Evolutionary conservation across 2,113 vertebrate genomes (phyloP).

Genomic region (Eubucco bourcierii): DNA sequence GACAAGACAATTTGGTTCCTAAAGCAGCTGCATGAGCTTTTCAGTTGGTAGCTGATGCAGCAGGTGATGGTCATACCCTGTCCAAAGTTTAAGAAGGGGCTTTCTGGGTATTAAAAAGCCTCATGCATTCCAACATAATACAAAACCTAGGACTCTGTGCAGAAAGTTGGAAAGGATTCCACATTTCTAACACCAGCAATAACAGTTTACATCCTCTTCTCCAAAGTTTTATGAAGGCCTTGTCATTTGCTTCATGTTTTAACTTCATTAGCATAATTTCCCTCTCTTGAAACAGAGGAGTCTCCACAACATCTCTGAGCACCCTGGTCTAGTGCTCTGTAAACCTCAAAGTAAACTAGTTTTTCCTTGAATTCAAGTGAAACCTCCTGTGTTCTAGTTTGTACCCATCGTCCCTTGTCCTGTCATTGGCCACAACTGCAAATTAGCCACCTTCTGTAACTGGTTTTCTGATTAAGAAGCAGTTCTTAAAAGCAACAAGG

Average conservation of each 20-base stretch:
- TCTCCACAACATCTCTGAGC: no score
- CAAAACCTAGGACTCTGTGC: no score
- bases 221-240: not conserved
- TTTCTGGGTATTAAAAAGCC: not conserved
- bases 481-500: no score
- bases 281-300: not conserved
- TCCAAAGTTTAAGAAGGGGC: not conserved
- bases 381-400: no score
- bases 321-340: no score
- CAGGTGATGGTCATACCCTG: rapidly evolving
- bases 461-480: no score
- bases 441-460: no score
- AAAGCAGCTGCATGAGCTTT: not conserved
- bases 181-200: not conserved
- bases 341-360: no score
- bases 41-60: not conserved
- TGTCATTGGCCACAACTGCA: no score
- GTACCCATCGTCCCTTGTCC: no score
- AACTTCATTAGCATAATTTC: not conserved
- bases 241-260: not conserved
- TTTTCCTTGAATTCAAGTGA: no score
- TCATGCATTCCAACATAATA: not conserved
- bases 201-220: not conserved
- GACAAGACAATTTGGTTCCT: not conserved
- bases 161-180: not conserved